Percentiles rank a stretch among this genome's conserved stretches.
Evolutionary conservation across 1,140 invertebrate species (phyloP).

Genomic region (Uloborus diversus): DNA sequence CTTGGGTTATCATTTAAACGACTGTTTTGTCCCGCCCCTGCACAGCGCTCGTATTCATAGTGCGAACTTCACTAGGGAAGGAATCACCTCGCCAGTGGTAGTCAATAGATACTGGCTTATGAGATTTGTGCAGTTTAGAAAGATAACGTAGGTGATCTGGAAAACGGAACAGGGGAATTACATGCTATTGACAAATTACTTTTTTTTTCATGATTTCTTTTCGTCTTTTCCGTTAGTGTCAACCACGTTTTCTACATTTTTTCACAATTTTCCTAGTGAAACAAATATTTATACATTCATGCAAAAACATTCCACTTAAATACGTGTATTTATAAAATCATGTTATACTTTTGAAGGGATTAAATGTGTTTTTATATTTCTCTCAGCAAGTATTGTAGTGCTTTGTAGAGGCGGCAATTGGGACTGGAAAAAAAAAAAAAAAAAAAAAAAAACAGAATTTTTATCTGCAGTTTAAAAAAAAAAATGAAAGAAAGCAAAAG

Average conservation of each 20-base stretch:
- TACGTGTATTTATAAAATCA: too few species aligned
- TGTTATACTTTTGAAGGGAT: background rate
- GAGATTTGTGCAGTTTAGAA: constrained; percentile 12
- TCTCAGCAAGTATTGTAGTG: background rate
- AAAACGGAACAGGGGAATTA: background rate
- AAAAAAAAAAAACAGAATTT: background rate
- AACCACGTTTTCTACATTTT: background rate
- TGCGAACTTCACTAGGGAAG: constrained; percentile 13
- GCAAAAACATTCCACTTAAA: background rate
- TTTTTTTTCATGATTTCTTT: background rate
- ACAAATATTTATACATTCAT: background rate
- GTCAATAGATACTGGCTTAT: constrained; percentile 25
- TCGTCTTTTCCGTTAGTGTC: background rate
- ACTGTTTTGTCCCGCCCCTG: constrained; percentile 6
- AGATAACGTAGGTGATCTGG: constrained; percentile 23
- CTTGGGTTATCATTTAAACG: constrained; percentile 30
- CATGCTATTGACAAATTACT: background rate
- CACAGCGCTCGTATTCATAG: background rate
- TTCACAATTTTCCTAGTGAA: background rate
- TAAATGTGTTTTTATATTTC: background rate
- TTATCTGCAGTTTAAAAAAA: background rate
- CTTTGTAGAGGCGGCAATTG: background rate
- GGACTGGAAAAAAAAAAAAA: background rate
- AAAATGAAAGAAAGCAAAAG: background rate
- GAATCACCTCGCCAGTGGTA: background rate